Percentiles rank a stretch among this genome's conserved stretches.
Evolutionary conservation across 2,888 invertebrate genomes (phyloP).

Genomic region (Alitta virens): DNA sequence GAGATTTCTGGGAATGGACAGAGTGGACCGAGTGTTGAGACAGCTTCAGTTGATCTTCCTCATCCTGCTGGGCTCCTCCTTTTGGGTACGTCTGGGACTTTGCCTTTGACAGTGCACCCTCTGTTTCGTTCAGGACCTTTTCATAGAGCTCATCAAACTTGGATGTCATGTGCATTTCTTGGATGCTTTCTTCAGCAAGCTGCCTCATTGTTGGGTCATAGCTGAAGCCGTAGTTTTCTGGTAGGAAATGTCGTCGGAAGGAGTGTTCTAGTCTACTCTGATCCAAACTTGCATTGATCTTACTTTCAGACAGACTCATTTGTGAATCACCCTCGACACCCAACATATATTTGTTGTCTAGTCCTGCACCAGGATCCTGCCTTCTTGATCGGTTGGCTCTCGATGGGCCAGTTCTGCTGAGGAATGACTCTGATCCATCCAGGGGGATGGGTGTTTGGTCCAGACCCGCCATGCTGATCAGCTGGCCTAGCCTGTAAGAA

Average conservation of each 20-base stretch:
- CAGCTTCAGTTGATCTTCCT: neutral
- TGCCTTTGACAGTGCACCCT: constrained; percentile 16
- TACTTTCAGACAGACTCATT: neutral
- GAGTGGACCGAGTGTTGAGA: neutral
- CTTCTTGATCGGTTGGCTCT: too few species aligned
- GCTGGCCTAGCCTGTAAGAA: constrained; percentile 46
- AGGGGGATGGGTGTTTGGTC: constrained; percentile 33
- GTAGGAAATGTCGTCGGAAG: constrained; percentile 1
- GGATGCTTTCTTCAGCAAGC: constrained; percentile 1
- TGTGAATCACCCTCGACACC: neutral
- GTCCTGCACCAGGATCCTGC: neutral
- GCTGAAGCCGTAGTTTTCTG: constrained; percentile 14
- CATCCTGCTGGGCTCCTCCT: neutral
- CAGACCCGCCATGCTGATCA: constrained; percentile 51
- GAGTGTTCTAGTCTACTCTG: neutral
- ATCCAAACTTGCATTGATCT: neutral
- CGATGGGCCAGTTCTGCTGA: neutral
- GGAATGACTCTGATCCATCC: constrained; percentile 7
- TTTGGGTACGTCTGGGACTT: neutral
- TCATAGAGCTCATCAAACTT: constrained; percentile 30
- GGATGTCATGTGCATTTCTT: neutral
- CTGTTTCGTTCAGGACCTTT: constrained; percentile 26
- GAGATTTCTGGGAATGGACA: neutral
- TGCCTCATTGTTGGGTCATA: constrained; percentile 18
- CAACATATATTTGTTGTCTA: neutral